Evolutionary conservation across 2,888 invertebrate genomes (phyloP).

Genomic region (Drosophila kambysellisi): DNA sequence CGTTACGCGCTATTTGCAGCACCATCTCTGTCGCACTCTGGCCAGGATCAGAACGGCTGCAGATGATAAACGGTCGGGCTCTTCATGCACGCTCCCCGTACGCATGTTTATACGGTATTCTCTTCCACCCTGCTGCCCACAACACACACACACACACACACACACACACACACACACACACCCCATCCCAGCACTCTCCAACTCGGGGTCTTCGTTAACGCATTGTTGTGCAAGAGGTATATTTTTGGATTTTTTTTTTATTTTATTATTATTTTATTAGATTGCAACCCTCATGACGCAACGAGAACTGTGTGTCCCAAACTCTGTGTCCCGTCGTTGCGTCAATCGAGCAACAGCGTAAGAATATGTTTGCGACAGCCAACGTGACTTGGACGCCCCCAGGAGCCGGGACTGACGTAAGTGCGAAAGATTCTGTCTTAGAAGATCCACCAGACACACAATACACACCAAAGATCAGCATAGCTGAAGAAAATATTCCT

Average conservation of each 20-base stretch:
- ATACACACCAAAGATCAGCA: neutral
- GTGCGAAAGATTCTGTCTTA: neutral
- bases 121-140: neutral
- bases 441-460: neutral
- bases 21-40: slow-evolving; percentile 22
- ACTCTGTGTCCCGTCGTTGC: slow-evolving; percentile 29
- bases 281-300: slow-evolving; percentile 67
- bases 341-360: slow-evolving; percentile 41
- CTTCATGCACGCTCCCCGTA: neutral
- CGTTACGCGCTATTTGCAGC: slow-evolving; percentile 41
- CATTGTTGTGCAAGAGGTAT: slow-evolving; percentile 48
- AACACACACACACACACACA: neutral
- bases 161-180: neutral
- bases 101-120: neutral
- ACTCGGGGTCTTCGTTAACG: neutral
- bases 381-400: neutral
- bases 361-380: slow-evolving; percentile 43
- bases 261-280: slow-evolving; percentile 77
- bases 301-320: slow-evolving; percentile 30
- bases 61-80: slow-evolving; percentile 56
- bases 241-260: neutral
- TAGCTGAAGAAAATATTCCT: neutral
- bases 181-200: neutral
- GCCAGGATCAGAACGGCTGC: slow-evolving; percentile 60
- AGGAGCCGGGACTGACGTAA: neutral